Evolutionary conservation across 2,888 invertebrate species (phyloP), one percentile per base, ranked within the genome.

Genomic region (Zaprionus bogoriensis): DNA sequence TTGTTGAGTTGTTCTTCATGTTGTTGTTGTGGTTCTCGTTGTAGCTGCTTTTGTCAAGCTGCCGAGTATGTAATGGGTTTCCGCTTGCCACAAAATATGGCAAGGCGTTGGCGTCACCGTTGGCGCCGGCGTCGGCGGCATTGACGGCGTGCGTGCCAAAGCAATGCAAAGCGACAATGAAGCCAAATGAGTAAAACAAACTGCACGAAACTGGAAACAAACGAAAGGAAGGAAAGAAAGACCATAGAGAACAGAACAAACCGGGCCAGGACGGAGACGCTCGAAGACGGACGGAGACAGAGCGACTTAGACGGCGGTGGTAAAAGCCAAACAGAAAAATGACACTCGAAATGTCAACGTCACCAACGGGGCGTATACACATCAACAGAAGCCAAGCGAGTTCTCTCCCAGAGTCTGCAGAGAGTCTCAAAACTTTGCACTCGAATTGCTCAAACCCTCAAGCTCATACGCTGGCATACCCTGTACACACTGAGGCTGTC

Each of bases 61-160:
- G 79, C 67, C 85, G 79, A 79, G 85, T 79, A 85, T 84, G 79
- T 79, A 79, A 79, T 79, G 79, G 72, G 82, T 75, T 79, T 79
- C 85, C 79, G 82, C 67, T 78, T 64, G 85, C 82, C 85, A 81
- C 82, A 81, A 72, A 75, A 60, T 84, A 73, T 65, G 76, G 79
- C 60, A 65, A 46, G 68, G 63, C 62, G 66, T 59, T 62, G 25
- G 7, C 52, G 53, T 28, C 39, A 51, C 42, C 50, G 20, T 22
- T 9, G 12, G 36, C 53, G 50, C 59, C 19, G 46, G 48, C 46
- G 32, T 42, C 48, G 7, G 6, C 30, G 41, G 6, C 30, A 38
- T 12, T 30, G 38, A 46, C 60, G 52, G 64, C 62, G 79, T 83
- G 77, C 68, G 74, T 65, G 77, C 74, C 68, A 77, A 75, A 68